Base-by-base conservation (phyloP, 1,140 invertebrate genomes). In the Temnothorax longispinosus region DNA sequence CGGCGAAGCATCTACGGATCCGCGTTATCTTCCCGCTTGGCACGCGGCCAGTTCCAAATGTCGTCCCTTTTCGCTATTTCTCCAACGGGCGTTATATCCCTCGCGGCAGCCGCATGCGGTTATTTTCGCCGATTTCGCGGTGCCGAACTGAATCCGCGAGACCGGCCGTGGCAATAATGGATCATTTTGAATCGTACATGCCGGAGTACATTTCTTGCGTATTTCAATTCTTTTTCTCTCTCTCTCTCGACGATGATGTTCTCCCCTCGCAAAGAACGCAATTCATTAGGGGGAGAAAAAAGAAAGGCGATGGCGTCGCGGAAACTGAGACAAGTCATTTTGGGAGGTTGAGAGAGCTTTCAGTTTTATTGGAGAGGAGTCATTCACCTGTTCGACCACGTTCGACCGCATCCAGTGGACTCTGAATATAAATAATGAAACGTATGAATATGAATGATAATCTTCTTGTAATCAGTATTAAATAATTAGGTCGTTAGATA, bases 1-100 rank as follows among this genome's bases (percentile, higher is more conserved):
- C 50, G 50, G 52, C 35, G 62, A 13, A 90, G 85, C 90, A 90
- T 91, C 89, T 87, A 84, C 65, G 87, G 64, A 65, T 60, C 41
- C 64, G 47, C 58, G 90, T 90, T 91, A 91, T 91, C 90, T 91
- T 91, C 85, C 87, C 90, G 89, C 80, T 91, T 91, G 90, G 90
- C 90, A 54, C 47, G 4, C 38, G 1, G 90, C 90, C 90, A 91
- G 38, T 67, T 44, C 27, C 80, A 41, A 85, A 62, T 89, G 84
- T 85, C 87, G 87, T 90, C 89, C 87, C 89, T 91, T 91, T 90
- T 74, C 65, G 89, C 90, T 88, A 89, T 90, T 90, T 81, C 87
- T 52, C 71, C 50, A 62, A 58, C 58, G 71, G 38, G 32, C 86
- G 76, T 90, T 90, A 82, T 90, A 90, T 90, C 81, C 85, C 88